These are phyloP conservation scores for Oophaga pumilio DNA, from an alignment of 2,113 vertebrate species.

Conservation along the genomic window DNA sequence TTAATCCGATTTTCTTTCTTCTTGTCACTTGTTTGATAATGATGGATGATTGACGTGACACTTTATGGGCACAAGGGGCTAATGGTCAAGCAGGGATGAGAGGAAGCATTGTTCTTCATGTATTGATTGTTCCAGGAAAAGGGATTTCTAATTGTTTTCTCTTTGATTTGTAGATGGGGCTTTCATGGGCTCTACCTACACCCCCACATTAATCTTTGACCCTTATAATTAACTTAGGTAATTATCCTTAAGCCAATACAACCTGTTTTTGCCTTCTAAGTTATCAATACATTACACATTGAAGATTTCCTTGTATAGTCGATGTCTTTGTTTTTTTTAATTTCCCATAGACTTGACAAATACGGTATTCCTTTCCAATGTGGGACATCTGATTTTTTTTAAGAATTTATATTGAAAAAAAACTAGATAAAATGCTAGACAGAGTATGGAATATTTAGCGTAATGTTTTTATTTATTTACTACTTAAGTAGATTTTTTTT, in stretches of 20 bases:
- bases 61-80: neutral
- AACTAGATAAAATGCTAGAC: too few relatives aligned
- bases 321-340: neutral
- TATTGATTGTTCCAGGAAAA: conserved; percentile 34
- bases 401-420: too few relatives aligned
- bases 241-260: conserved; percentile 31
- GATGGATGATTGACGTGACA: neutral
- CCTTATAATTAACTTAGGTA: conserved; percentile 28
- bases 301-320: neutral
- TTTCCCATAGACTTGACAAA: neutral
- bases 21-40: neutral
- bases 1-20: neutral
- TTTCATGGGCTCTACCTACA: neutral
- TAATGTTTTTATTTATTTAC: too few relatives aligned
- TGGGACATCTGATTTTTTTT: too few relatives aligned
- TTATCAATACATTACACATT: neutral
- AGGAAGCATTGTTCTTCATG: neutral
- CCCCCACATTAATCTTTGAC: conserved; percentile 38
- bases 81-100: neutral
- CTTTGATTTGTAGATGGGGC: conserved; percentile 8
- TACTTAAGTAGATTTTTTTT: too few relatives aligned
- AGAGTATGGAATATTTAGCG: too few relatives aligned
- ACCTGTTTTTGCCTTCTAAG: conserved; percentile 9
- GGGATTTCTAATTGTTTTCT: conserved; percentile 22
- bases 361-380: too few relatives aligned